Conservation (phyloP, 2,113 vertebrate genomes). For the Saguinus imperator region DNA sequence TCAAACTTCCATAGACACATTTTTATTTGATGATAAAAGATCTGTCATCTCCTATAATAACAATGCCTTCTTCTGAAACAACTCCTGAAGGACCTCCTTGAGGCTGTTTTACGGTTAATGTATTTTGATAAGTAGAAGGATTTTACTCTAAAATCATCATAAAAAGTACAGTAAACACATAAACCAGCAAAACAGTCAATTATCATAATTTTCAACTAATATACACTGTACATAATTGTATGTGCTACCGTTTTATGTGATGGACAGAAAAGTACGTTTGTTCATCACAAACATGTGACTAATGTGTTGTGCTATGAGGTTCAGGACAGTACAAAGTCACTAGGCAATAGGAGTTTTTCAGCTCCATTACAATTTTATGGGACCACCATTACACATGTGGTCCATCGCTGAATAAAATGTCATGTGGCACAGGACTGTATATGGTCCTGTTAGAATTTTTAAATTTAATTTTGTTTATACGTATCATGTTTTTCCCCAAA, state of each 20-base stretch:
- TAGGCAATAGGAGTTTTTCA: neutral
- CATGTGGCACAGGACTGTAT: too few relatives aligned
- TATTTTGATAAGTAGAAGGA: neutral
- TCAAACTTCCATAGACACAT: neutral
- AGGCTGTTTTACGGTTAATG: neutral
- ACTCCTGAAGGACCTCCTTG: neutral
- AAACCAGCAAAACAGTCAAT: neutral
- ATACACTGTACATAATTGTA: neutral
- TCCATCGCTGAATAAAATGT: neutral
- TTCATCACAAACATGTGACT: neutral
- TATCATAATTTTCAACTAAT: neutral
- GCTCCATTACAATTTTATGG: neutral
- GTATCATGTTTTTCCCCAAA: neutral
- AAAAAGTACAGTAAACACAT: neutral
- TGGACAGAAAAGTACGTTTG: neutral
- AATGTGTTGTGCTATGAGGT: neutral
- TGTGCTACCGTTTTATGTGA: neutral
- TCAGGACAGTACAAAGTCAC: neutral
- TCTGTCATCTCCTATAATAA: neutral
- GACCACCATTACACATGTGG: neutral
- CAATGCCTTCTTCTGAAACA: neutral
- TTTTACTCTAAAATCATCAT: neutral
- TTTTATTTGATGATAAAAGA: neutral
- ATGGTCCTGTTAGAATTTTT: neutral
- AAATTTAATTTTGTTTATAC: neutral